Conservation (phyloP, 2,113 vertebrate species). For the Grantiella picta region DNA sequence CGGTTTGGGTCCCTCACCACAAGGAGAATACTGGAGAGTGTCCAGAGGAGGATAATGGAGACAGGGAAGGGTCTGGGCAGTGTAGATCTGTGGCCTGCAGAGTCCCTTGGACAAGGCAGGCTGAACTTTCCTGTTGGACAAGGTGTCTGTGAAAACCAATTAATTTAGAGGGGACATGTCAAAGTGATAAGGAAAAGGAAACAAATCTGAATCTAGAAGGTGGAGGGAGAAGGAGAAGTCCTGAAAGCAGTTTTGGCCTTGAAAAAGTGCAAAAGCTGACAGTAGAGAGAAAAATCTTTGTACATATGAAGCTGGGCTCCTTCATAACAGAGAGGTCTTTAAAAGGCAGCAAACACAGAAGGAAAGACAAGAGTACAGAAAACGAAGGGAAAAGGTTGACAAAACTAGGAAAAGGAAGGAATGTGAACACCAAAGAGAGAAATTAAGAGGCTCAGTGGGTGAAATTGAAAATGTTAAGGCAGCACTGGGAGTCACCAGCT, state of each 20-base stretch:
- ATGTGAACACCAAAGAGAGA: not conserved
- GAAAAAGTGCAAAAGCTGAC: not conserved
- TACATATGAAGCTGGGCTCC: not conserved
- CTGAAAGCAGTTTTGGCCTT: not conserved
- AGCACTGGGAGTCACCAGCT: not conserved
- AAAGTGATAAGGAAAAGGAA: not conserved
- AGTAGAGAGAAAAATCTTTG: not conserved
- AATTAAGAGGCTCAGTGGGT: not conserved
- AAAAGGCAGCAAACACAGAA: not conserved
- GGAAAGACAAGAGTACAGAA: fast-evolving
- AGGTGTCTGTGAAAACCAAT: not conserved
- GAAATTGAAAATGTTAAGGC: not conserved
- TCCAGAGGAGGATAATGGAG: not conserved
- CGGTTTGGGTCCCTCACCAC: not conserved
- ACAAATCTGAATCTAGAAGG: not conserved
- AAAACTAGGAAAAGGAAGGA: not conserved
- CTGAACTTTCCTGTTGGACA: not conserved
- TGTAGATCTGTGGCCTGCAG: not conserved
- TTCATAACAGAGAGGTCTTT: not conserved
- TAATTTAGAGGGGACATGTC: not conserved
- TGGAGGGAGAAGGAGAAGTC: not conserved
- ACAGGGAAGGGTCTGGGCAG: not conserved
- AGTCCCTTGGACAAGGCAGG: not conserved
- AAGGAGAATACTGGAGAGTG: not conserved
- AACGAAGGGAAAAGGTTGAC: not conserved